phyloP scores from a whole-genome alignment of 2,797 vertebrate species.

The Vireo griseus region DNA sequence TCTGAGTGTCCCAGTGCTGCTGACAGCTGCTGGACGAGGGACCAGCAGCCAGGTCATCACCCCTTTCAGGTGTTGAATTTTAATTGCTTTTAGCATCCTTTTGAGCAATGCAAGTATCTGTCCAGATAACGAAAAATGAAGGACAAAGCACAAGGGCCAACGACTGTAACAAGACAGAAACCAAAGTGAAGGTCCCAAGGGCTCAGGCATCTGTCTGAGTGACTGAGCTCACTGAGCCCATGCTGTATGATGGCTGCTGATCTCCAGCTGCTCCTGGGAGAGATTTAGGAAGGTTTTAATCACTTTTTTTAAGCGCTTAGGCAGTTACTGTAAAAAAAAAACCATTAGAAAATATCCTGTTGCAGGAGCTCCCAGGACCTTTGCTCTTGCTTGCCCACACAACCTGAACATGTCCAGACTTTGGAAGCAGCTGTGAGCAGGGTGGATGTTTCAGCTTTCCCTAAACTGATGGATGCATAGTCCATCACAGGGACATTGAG shows the following conservation, averaged over 20 bases:
- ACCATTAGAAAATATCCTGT: not conserved
- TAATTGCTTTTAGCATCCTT: not conserved
- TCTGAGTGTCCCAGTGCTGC: accelerated
- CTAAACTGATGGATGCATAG: not conserved
- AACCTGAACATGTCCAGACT: not conserved
- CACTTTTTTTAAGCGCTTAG: not conserved
- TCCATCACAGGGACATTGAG: not conserved
- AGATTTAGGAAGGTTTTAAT: not conserved
- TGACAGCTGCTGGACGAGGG: not conserved
- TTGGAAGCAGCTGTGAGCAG: not conserved
- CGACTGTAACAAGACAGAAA: not conserved
- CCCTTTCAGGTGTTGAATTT: not conserved
- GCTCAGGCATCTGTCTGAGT: not conserved
- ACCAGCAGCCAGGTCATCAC: not conserved
- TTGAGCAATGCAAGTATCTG: not conserved
- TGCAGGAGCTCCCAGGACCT: not conserved
- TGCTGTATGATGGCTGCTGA: not conserved
- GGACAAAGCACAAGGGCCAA: not conserved
- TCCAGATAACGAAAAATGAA: not conserved
- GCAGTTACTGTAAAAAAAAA: not conserved
- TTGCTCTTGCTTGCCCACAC: not conserved
- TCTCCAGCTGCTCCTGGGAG: not conserved
- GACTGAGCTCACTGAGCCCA: not conserved
- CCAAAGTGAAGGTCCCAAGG: not conserved
- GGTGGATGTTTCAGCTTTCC: not conserved